Conservation (phyloP, 2,888 invertebrate species). For the Sarcophaga rosellei region DNA sequence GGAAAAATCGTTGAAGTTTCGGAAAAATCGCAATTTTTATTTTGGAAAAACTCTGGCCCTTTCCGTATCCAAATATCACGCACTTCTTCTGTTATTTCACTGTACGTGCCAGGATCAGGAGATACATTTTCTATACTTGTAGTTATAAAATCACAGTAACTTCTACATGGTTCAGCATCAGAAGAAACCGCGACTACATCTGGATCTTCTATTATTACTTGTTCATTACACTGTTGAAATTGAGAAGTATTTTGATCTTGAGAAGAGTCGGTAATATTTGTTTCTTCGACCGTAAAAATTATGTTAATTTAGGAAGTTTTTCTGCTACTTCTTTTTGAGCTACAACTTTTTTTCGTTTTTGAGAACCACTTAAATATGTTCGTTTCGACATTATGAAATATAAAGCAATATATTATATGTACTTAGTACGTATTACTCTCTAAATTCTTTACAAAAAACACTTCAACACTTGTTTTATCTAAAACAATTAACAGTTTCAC, state of each 20-base stretch:
- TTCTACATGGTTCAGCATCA: neutral
- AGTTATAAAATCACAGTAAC: neutral
- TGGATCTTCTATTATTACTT: too few relatives aligned
- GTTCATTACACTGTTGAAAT: neutral
- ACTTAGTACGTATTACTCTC: neutral
- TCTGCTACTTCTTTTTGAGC: neutral
- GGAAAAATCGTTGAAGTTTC: constrained; percentile 28
- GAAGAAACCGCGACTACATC: neutral
- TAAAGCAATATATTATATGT: neutral
- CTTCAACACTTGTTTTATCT: neutral
- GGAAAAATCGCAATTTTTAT: constrained; percentile 29
- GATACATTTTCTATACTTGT: neutral
- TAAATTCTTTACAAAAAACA: neutral
- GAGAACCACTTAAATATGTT: neutral
- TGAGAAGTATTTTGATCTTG: neutral
- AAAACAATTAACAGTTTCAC: neutral
- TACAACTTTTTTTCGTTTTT: too few relatives aligned
- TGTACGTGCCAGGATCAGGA: constrained; percentile 18
- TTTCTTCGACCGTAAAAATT: neutral
- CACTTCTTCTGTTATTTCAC: neutral
- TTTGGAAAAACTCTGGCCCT: constrained; percentile 38
- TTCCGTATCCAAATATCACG: constrained; percentile 38
- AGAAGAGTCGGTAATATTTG: neutral
- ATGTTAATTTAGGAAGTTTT: neutral
- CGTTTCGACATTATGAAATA: constrained; percentile 13